Percentiles rank a stretch among this genome's conserved stretches.
These are phyloP conservation scores for Alectoris magna DNA, from an alignment of 2,797 vertebrate genomes.

Conservation along the genomic window DNA sequence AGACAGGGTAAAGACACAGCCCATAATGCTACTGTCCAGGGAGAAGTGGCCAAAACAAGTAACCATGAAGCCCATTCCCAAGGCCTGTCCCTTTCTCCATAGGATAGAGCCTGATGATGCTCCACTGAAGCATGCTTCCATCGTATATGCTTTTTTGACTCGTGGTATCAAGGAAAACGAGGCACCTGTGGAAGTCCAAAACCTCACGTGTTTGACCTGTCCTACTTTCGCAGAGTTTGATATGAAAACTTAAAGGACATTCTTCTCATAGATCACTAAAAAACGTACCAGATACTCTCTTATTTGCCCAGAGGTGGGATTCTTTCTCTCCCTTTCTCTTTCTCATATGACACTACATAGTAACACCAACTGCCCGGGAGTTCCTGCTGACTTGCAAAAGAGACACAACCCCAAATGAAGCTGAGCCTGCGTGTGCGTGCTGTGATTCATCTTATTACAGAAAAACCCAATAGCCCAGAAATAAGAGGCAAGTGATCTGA, in stretches of 20 bases:
- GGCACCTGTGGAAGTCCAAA: neutral
- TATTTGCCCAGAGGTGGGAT: neutral
- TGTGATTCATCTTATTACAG: constrained; percentile 38
- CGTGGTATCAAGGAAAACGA: neutral
- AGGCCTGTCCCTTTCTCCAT: neutral
- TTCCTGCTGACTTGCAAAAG: constrained; percentile 45
- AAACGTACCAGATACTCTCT: neutral
- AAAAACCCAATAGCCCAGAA: neutral
- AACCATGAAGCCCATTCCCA: neutral
- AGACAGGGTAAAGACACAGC: neutral
- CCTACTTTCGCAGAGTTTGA: neutral
- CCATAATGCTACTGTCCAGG: fast-evolving
- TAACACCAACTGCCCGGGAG: neutral
- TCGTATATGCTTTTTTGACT: neutral
- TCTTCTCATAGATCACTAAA: neutral
- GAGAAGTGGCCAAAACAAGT: neutral
- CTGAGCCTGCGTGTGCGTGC: neutral
- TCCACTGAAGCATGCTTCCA: neutral
- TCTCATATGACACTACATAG: neutral
- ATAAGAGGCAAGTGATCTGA: neutral
- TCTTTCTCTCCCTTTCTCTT: neutral
- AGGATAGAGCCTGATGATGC: neutral
- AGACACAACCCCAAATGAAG: neutral
- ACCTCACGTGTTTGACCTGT: neutral
- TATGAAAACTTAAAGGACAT: neutral